Conservation (phyloP, 1,140 invertebrate species). For the Mya arenaria region DNA sequence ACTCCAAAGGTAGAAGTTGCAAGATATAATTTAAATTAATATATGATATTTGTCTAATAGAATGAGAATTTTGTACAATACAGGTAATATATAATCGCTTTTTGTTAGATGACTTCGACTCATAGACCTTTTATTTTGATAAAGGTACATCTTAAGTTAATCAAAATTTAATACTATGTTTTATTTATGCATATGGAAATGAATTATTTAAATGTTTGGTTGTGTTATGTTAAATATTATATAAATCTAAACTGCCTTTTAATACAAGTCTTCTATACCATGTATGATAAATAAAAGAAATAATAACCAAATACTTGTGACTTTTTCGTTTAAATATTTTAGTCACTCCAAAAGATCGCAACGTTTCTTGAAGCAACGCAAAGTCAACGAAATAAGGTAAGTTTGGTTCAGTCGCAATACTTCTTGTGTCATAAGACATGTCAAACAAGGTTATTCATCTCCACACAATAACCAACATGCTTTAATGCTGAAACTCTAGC, state of each 20-base stretch:
- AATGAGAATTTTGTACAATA: background rate
- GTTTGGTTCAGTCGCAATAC: too few relatives aligned
- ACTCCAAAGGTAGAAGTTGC: too few relatives aligned
- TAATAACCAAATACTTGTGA: too few relatives aligned
- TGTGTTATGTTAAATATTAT: background rate
- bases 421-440: background rate
- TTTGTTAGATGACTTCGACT: background rate
- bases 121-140: background rate
- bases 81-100: background rate
- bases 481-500: background rate
- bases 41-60: background rate
- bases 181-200: background rate
- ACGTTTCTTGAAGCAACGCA: too few relatives aligned
- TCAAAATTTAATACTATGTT: background rate
- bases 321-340: too few relatives aligned
- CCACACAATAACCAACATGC: background rate
- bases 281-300: too few relatives aligned
- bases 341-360: too few relatives aligned
- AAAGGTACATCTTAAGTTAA: background rate
- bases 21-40: slow-evolving; percentile 14
- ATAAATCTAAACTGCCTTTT: background rate
- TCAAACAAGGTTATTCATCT: background rate
- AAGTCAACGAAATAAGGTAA: too few relatives aligned
- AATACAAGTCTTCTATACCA: too few relatives aligned
- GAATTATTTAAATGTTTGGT: background rate